phyloP scores from a whole-genome alignment of 2,113 vertebrate genomes.

The Tachysurus fulvidraco region DNA sequence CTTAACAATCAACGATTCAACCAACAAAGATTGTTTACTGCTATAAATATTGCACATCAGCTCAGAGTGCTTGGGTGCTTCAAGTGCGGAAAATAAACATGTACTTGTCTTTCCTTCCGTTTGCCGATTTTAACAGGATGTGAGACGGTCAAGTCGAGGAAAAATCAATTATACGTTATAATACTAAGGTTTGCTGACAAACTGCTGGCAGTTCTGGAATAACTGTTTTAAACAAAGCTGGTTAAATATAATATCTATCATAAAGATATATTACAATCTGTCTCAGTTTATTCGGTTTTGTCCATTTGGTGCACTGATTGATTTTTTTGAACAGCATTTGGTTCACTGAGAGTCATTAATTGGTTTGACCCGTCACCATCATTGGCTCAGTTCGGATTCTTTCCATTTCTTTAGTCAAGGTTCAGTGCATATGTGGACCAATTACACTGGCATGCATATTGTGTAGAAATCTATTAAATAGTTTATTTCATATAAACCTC shows the following conservation, averaged over 20 bases:
- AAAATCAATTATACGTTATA: too few species aligned
- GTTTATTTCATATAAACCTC: background rate
- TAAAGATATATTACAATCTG: background rate
- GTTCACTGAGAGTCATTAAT: background rate
- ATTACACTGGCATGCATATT: background rate
- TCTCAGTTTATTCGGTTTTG: background rate
- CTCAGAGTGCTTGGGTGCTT: background rate
- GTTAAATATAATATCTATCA: too few species aligned
- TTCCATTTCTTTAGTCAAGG: background rate
- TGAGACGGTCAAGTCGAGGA: too few species aligned
- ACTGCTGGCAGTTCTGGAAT: too few species aligned
- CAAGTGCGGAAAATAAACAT: too few species aligned
- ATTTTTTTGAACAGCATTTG: background rate
- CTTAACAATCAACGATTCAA: background rate
- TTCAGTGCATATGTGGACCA: background rate
- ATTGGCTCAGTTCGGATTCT: background rate
- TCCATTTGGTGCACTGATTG: background rate
- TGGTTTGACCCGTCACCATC: background rate
- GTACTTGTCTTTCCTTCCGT: too few species aligned
- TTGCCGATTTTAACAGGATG: background rate
- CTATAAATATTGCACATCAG: background rate
- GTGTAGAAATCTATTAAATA: background rate
- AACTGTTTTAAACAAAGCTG: too few species aligned
- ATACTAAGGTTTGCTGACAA: too few species aligned
- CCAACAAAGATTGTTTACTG: background rate